Base-by-base conservation (phyloP, 2,113 vertebrate species). In the Thunnus thynnus region DNA sequence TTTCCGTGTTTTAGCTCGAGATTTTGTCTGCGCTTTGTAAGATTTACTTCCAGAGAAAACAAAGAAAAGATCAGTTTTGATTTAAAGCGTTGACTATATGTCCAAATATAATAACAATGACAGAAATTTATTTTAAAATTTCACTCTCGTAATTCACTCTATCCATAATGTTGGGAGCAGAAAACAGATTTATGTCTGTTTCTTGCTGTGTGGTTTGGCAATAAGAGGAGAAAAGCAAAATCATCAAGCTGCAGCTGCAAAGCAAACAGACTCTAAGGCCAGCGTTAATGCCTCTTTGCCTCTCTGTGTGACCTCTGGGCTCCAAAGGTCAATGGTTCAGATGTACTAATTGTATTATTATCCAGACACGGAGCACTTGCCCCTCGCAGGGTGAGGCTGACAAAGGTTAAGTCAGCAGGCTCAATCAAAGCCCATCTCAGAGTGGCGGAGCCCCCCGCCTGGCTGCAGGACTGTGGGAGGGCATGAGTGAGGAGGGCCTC, bases 261-360 rank as follows among this genome's bases (percentile, higher is more conserved):
- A 86, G 75, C 80, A 83, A 76, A 82, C 72, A 72, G 63, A 61
- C 78, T 61, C 41, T 32, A 17, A 13, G 62, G 48, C 47, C 72
- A 41, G 73, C 69, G 50, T 18, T 27, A 2, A 13, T 16, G 79
- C 68, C 78, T 63, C 63, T 47, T 27, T 27, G 78, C 56, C 68
- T 72, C 66, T 22, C 50, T n/a, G 71, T 1, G 18, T 50, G 85
- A 89, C 89, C 90, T 68, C 55, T 16, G 72, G 64, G 68, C 80
- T 13, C 30, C 82, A 78, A 85, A 79, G 96, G 96, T 96, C 96
- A 96, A 87, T 85, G 85, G 95, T 95, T 93, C 96, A 95, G 89
- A 96, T 94, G 95, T 93, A 95, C 96, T 97, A 96, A 97, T 96
- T 97, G 96, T 95, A 95, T 96, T 97, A 96, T 95, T 95, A 97